These are phyloP conservation scores for Ochropleura plecta DNA, from an alignment of 2,888 invertebrate genomes.

Conservation along the genomic window DNA sequence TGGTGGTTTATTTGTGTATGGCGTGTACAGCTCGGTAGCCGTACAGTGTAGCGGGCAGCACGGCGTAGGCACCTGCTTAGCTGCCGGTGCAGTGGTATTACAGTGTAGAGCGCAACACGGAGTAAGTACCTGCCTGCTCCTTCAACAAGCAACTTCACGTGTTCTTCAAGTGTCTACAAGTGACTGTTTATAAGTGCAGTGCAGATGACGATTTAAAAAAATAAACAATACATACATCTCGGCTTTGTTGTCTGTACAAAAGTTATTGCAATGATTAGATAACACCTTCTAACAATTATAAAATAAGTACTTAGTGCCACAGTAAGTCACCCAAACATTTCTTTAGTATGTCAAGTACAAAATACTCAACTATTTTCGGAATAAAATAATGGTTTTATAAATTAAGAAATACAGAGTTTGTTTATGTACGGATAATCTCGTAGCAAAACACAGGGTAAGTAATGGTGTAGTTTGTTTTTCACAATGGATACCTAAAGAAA, in stretches of 20 bases:
- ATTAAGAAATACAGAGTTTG: slow-evolving; percentile 11
- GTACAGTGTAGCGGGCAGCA: slow-evolving; percentile 53
- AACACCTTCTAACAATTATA: slow-evolving; percentile 17
- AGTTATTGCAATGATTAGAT: slow-evolving; percentile 30
- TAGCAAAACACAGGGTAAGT: slow-evolving; percentile 9
- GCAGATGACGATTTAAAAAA: slow-evolving; percentile 28
- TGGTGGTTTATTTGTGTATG: slow-evolving; percentile 76
- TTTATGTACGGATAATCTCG: not conserved
- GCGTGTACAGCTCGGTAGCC: slow-evolving; percentile 58
- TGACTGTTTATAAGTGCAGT: slow-evolving; percentile 48
- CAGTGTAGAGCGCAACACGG: slow-evolving; percentile 50
- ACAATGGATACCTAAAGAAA: slow-evolving; percentile 1
- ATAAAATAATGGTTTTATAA: slow-evolving; percentile 27
- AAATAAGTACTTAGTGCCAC: not conserved
- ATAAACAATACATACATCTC: not conserved
- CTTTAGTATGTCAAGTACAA: not conserved
- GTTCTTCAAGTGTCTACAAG: slow-evolving; percentile 36
- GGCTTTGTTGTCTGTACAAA: slow-evolving; percentile 25
- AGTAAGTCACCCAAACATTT: not conserved
- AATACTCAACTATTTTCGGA: slow-evolving; percentile 9
- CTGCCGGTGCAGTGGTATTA: slow-evolving; percentile 59
- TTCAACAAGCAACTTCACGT: slow-evolving; percentile 23
- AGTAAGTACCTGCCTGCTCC: slow-evolving; percentile 45
- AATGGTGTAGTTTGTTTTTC: slow-evolving; percentile 9
- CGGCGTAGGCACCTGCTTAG: slow-evolving; percentile 38